These are phyloP conservation scores for Limnothrissa miodon DNA, from an alignment of 2,113 vertebrate species.

Conservation along the genomic window DNA sequence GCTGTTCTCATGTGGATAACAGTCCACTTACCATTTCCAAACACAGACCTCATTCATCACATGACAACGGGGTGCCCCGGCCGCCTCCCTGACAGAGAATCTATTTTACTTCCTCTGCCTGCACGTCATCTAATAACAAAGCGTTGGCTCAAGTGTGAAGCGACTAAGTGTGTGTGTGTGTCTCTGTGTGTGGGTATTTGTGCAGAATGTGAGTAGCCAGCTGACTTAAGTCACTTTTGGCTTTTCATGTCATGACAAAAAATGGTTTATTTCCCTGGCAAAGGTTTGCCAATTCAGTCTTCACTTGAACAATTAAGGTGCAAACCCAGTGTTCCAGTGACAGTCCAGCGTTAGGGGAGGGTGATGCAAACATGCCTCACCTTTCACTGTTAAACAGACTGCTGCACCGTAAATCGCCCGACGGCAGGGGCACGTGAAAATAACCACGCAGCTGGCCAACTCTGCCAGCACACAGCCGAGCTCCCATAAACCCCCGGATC, in stretches of 20 bases:
- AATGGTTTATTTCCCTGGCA: not conserved
- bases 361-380: not conserved
- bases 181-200: not conserved
- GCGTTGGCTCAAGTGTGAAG: not conserved
- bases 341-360: not conserved
- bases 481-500: not conserved
- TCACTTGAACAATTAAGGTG: not conserved
- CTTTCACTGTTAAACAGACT: not conserved
- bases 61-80: not conserved
- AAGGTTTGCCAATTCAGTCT: not conserved
- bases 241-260: not conserved
- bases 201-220: not conserved
- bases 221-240: not conserved
- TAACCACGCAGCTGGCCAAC: not conserved
- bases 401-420: not conserved
- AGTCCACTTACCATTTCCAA: not conserved
- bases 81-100: not conserved
- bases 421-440: not conserved
- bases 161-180: not conserved
- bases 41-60: slow-evolving; percentile 19
- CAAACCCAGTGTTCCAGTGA: not conserved
- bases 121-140: not conserved
- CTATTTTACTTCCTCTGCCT: not conserved
- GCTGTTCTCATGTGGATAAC: slow-evolving; percentile 16
- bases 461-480: not conserved